Percentiles rank a stretch among this genome's conserved stretches.
Evolutionary conservation across 1,140 invertebrate species (phyloP).

Genomic region (Zeugodacus cucurbitae): DNA sequence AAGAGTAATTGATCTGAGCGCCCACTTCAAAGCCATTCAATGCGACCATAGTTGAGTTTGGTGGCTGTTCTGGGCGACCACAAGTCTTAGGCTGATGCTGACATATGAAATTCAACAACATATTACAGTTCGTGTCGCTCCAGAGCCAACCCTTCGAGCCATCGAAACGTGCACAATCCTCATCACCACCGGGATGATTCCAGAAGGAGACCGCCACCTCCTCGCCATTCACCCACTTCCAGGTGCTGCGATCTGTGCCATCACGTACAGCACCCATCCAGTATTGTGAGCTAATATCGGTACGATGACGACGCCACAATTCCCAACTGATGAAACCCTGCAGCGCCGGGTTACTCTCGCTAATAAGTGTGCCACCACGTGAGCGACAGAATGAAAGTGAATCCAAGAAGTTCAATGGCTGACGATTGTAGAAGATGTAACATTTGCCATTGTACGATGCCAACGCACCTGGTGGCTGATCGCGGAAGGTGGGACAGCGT

Average conservation of each 20-base stretch:
- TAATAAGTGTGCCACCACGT: constrained; percentile 85
- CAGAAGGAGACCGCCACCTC: constrained; percentile 93
- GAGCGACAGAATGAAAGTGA: constrained; percentile 83
- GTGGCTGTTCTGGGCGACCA: constrained; percentile 89
- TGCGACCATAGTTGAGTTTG: constrained; percentile 88
- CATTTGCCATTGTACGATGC: constrained; percentile 97
- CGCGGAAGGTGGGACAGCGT: constrained; percentile 90
- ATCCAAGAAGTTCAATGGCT: constrained; percentile 84
- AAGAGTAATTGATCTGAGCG: constrained; percentile 86
- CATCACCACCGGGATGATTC: constrained; percentile 85
- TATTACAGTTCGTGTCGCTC: constrained; percentile 91
- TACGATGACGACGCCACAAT: constrained; percentile 88
- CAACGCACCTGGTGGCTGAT: constrained; percentile 90
- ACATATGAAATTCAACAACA: constrained; percentile 90
- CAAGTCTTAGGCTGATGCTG: constrained; percentile 93
- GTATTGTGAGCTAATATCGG: constrained; percentile 91
- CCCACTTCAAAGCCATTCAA: constrained; percentile 82
- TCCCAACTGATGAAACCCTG: constrained; percentile 96
- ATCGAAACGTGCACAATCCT: constrained; percentile 91
- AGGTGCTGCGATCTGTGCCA: constrained; percentile 79
- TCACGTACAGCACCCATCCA: constrained; percentile 94
- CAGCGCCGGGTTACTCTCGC: constrained; percentile 92
- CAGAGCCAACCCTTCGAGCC: constrained; percentile 94
- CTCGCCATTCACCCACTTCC: constrained; percentile 91
- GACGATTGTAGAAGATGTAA: constrained; percentile 94